Evolutionary conservation across 2,888 invertebrate species (phyloP).

Genomic region (Brachycybe producta): DNA sequence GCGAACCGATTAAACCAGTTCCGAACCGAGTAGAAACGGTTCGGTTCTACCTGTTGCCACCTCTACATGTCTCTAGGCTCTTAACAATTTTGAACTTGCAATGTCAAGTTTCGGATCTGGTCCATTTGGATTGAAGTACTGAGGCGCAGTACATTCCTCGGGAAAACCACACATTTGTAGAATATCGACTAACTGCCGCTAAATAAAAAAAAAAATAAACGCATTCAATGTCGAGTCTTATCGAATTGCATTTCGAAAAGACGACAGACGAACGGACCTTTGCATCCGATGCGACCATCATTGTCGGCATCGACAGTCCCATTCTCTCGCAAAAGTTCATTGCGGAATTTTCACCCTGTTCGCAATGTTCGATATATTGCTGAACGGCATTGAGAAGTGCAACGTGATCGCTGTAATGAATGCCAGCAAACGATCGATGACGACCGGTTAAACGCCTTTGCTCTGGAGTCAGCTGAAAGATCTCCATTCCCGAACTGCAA

Average conservation of each 20-base stretch:
- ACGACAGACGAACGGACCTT: no score
- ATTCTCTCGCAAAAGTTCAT: conserved; percentile 79
- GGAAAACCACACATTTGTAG: conserved; percentile 70
- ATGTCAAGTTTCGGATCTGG: conserved; percentile 68
- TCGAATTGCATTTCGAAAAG: background rate
- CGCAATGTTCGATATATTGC: conserved; percentile 43
- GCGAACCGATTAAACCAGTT: no score
- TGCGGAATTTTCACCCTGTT: conserved; percentile 49
- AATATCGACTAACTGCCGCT: conserved; percentile 53
- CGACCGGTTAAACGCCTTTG: conserved; percentile 60
- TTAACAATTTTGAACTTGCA: conserved; percentile 30
- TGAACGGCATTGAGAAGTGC: conserved; percentile 88
- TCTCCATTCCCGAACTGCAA: conserved; percentile 88
- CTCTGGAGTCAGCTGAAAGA: conserved; percentile 29
- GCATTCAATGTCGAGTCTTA: background rate
- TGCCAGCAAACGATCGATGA: conserved; percentile 75
- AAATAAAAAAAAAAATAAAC: conserved; percentile 21
- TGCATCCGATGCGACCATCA: conserved; percentile 84
- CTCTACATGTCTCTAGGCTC: no score
- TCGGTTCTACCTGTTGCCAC: no score
- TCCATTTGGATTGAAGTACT: conserved; percentile 56
- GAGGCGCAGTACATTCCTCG: conserved; percentile 66
- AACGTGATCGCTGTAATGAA: conserved; percentile 82
- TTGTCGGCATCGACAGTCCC: conserved; percentile 72
- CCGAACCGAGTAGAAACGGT: no score